A percentile compares a stretch with the other conserved stretches of the same genome.
These are phyloP conservation scores for Chondrosia reniformis DNA, from an alignment of 37 sponge, comb jelly and placozoan genomes.

Conservation along the genomic window DNA sequence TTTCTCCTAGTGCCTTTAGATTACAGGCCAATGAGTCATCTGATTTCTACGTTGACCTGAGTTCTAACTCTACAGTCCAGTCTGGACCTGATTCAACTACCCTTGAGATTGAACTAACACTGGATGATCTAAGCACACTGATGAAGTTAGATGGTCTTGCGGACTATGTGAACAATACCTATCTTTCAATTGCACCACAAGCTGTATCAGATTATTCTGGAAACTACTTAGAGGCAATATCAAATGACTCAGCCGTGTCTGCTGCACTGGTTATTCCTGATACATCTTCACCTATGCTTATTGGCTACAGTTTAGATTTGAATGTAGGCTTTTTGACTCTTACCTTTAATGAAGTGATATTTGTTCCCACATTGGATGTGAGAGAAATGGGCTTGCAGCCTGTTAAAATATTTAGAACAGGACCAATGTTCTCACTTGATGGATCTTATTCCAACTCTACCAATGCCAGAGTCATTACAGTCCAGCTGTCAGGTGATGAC, in stretches of 20 bases:
- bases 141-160: slow-evolving; percentile 39
- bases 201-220: slow-evolving; percentile 53
- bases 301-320: slow-evolving; percentile 53
- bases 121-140: slow-evolving; percentile 49
- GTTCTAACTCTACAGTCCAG: not conserved
- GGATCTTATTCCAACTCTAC: slow-evolving; percentile 12
- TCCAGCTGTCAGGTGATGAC: slow-evolving; percentile 65
- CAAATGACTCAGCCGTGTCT: slow-evolving; percentile 24
- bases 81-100: slow-evolving; percentile 9
- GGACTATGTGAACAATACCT: slow-evolving; percentile 40
- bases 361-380: slow-evolving; percentile 51
- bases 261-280: slow-evolving; percentile 40
- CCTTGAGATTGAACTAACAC: slow-evolving; percentile 30
- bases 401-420: slow-evolving; percentile 41
- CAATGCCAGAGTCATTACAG: slow-evolving; percentile 35
- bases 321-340: slow-evolving; percentile 54
- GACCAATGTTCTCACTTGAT: slow-evolving; percentile 25
- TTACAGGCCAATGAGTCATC: slow-evolving; percentile 34
- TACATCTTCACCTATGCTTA: slow-evolving; percentile 31
- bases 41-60: not conserved
- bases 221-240: slow-evolving; percentile 15
- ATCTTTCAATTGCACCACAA: slow-evolving; percentile 8
- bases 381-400: slow-evolving; percentile 43
- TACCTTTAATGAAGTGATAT: slow-evolving; percentile 76
- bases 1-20: slow-evolving; percentile 21